Base-by-base conservation (phyloP, 2,888 invertebrate genomes). In the Ligdia adustata region DNA sequence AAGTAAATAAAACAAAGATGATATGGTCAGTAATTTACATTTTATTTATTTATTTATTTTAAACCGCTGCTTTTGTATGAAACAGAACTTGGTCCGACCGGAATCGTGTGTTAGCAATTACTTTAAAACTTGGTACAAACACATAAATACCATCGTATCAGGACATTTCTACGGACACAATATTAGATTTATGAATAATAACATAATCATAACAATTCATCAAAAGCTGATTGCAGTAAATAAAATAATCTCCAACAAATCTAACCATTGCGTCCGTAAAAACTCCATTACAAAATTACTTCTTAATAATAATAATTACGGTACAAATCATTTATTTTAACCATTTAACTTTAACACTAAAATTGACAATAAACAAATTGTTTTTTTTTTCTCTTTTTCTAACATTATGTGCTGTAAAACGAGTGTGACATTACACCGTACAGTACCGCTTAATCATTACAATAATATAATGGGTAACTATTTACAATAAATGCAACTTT, bases 341-440 rank as follows among this genome's bases (percentile, higher is more conserved):
- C 72, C 68, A 69, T 72, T 74, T 73, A 78, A 80, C 67, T 59
- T 78, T 86, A 85, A 64, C 64, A 79, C 86, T 89, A 90, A 89
- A 90, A 90, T 88, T 89, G 88, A 88, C 85, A 77, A 77, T 79
- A 87, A 89, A 84, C 78, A 77, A 89, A 87, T 74, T 72, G 76
- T 75, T 78, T 71, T 72, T 72, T 74, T 78, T n/a, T 70, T 72
- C 75, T 27, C 11, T 11, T 7, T 22, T 22, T 66, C 82, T 87
- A 88, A 87, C 81, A 83, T 83, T 84, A 89, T 90, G 90, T 89
- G 90, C 89, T 82, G 79, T 82, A 89, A 89, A 90, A 90, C 90
- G 88, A 90, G 90, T 90, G 90, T 89, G 85, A 79, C 71, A 61
- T n/a, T 79, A 85, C 83, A 87, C 83, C 79, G 78, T 81, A 84